Base-by-base conservation (phyloP, 2,797 vertebrate genomes). In the Melanotaenia trifasciata region DNA sequence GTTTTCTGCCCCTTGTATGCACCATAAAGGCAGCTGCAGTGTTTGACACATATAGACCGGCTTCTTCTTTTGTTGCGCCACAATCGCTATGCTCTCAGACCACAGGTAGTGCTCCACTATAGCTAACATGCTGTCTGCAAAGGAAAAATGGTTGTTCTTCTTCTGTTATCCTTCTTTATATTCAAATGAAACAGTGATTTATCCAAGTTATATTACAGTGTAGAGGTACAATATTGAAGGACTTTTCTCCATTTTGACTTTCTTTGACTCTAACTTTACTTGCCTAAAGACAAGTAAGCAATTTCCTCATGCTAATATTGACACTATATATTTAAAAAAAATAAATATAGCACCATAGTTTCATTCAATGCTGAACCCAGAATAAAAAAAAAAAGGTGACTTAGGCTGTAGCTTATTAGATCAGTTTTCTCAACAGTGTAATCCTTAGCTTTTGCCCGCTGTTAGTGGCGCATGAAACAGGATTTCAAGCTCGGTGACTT, bases 1-100 rank as follows among this genome's bases (percentile, higher is more conserved):
- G 67, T 77, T 78, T 78, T 74, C 69, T 74, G 58, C 56, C 36
- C 32, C 33, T 28, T 43, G 26, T 65, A 18, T 68, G 57, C 60
- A 66, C 64, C 67, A 56, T 40, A 64, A 4, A 28, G 11, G 57
- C 2, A 0, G 64, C 24, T 66, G 71, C 54, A 43, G 40, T 36
- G 11, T 43, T 58, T 69, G 47, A 5, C 45, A 47, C 45, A 47
- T 56, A 56, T 56, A 56, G 53, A 56, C 12, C 13, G n/a, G 45
- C 53, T 13, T 11, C 28, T 33, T 59, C 32, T 35, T 36, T 14
- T 26, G 33, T 56, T 36, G 22, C 33, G 16, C 28, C 14, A 14
- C 20, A 47, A 33, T 38, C 54, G 30, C 30, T 11, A 20, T 22
- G 12, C 30, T 60, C 43, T 22, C 5, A 3, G 57, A 67, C 6